phyloP scores from a whole-genome alignment of 2,113 vertebrate genomes.

The Nesospiza acunhae region DNA sequence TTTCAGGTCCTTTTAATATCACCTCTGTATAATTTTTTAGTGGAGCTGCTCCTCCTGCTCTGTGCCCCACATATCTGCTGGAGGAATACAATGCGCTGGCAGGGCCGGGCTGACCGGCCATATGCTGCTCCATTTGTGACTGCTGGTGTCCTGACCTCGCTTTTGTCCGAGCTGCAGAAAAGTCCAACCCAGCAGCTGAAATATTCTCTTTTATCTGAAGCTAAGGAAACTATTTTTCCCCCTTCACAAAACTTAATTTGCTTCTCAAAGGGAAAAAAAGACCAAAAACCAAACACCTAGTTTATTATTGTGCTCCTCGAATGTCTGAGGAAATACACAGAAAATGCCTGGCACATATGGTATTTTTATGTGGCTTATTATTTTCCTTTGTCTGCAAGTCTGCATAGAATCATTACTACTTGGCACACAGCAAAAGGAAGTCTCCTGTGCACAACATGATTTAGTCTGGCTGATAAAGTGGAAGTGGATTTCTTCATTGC shows the following conservation, averaged over 20 bases:
- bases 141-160: constrained; percentile 33
- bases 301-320: constrained; percentile 23
- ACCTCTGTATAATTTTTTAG: background rate
- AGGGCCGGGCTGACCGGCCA: background rate
- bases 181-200: background rate
- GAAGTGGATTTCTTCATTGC: constrained; percentile 48
- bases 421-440: constrained; percentile 51
- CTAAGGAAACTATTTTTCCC: constrained; percentile 1
- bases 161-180: constrained; percentile 3
- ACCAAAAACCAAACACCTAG: background rate
- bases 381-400: constrained; percentile 29
- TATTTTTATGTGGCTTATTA: constrained; percentile 50
- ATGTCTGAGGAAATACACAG: constrained; percentile 25
- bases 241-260: constrained; percentile 29
- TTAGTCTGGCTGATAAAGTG: constrained; percentile 55
- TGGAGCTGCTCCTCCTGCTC: background rate
- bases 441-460: constrained; percentile 62
- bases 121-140: constrained; percentile 43
- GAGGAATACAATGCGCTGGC: constrained; percentile 12
- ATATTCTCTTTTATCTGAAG: background rate
- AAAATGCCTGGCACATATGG: constrained; percentile 42
- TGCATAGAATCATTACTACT: constrained; percentile 53
- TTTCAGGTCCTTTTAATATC: background rate
- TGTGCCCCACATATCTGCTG: background rate
- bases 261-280: background rate